These are phyloP conservation scores for Adrianichthys oophorus DNA, from an alignment of 2,797 vertebrate species.

Conservation along the genomic window DNA sequence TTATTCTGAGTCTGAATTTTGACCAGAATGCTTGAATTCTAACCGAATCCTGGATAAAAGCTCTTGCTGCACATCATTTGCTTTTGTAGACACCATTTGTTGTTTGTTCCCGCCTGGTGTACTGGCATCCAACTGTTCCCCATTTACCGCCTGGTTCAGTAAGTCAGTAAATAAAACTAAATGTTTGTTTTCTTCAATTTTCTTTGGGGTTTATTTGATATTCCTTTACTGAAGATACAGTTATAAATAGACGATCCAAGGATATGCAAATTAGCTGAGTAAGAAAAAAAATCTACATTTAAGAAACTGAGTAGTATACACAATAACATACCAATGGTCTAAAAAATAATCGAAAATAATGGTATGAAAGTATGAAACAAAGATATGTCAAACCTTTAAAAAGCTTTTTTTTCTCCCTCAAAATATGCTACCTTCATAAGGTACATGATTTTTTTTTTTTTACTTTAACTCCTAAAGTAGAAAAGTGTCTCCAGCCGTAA, in stretches of 20 bases:
- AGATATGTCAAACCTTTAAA: too few species aligned
- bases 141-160: background rate
- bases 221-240: background rate
- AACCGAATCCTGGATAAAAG: slow-evolving; percentile 5
- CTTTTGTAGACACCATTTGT: slow-evolving; percentile 1
- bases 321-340: too few species aligned
- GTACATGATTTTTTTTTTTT: too few species aligned
- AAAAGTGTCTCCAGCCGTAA: too few species aligned
- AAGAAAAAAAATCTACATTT: too few species aligned
- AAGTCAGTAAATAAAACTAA: background rate
- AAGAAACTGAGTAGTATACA: too few species aligned
- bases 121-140: background rate
- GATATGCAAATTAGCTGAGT: too few species aligned
- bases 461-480: too few species aligned
- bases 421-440: too few species aligned
- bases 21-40: background rate
- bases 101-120: slow-evolving; percentile 6
- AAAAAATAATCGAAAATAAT: too few species aligned
- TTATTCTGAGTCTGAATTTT: background rate
- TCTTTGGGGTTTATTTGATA: background rate
- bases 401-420: too few species aligned
- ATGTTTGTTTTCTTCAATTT: background rate
- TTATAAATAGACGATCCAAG: background rate
- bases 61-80: slow-evolving; percentile 5
- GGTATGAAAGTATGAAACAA: too few species aligned